Base-by-base conservation (phyloP, 1,140 invertebrate genomes). In the Glossosoma conforme region DNA sequence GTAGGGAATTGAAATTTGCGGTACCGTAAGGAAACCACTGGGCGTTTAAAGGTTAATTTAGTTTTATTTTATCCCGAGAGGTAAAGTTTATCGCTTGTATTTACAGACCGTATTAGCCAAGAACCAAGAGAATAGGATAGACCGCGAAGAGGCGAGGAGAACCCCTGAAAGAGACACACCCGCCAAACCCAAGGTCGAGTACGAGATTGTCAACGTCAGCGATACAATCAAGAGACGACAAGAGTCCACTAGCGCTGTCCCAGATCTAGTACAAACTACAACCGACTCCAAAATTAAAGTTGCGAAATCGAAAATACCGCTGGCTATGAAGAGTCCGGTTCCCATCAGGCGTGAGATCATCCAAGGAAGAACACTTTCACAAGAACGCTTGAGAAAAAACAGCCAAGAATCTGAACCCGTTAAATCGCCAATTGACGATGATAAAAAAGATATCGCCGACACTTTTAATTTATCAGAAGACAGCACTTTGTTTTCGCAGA, bases 401-500 rank as follows among this genome's bases (percentile, higher is more conserved):
- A 45, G 33, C 20, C 28, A 37, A 19, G 22, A 36, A 28, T 19
- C 35, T 30, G 45, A 43, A 28, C 13, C 24, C 20, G 36, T 8
- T 19, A 49, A 46, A 41, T 1, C 33, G 3, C 22, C 4, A 8
- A n/a, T n/a, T n/a, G n/a, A n/a, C n/a, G n/a, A n/a, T 13, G 33
- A 33, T 20, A 18, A 35, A 35, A 22, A 24, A 13, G 40, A 46
- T 18, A 58, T 54, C 2, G 48, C 17, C 48, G 75, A 77, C 56
- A 79, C 77, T 11, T 78, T 79, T 56, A 77, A 77, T 50, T 64
- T 86, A 22, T 72, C 83, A 9, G 78, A 84, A 62, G 81, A 84
- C 47, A 86, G 84, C 62, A 75, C 76, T 30, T 68, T 86, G 2
- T 86, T 86, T 61, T 83, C 82, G 1, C 79, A 85, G 68, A 83